These are phyloP conservation scores for Emydocephalus ijimae DNA, from an alignment of 2,113 vertebrate species.

Conservation along the genomic window DNA sequence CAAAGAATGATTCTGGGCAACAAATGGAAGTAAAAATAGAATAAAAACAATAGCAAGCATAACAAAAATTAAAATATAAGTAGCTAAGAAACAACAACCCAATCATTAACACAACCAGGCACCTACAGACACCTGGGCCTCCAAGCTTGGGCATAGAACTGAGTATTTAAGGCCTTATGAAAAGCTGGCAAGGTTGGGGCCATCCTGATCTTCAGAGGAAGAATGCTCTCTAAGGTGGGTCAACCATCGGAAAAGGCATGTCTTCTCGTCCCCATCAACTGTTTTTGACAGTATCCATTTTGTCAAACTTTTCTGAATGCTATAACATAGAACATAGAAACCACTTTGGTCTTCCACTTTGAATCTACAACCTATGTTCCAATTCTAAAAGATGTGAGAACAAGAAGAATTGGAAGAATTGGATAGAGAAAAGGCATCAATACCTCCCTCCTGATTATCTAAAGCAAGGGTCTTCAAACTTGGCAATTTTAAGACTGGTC, in stretches of 20 bases:
- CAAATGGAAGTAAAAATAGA: not conserved
- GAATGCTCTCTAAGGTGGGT: not conserved
- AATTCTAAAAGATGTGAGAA: not conserved
- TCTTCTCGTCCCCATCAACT: not conserved
- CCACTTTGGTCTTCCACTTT: not conserved
- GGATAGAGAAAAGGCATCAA: not conserved
- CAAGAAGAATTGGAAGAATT: not conserved
- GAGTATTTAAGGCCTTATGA: not conserved
- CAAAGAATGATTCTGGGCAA: not conserved
- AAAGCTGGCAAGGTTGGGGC: not conserved
- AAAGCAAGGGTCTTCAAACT: not conserved
- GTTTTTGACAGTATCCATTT: not conserved
- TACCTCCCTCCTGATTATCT: not conserved
- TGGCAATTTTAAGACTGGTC: not conserved
- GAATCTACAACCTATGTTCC: not conserved
- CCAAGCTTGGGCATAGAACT: not conserved
- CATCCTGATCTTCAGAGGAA: not conserved
- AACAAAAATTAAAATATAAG: not conserved
- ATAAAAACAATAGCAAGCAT: not conserved
- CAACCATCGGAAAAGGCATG: not conserved
- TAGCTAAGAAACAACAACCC: not conserved
- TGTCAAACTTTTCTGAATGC: not conserved
- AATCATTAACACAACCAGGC: not conserved
- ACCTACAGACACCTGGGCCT: not conserved
- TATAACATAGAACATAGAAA: not conserved